phyloP scores from a whole-genome alignment of 1,140 invertebrate genomes.

The Aphaenogaster floridana region DNA sequence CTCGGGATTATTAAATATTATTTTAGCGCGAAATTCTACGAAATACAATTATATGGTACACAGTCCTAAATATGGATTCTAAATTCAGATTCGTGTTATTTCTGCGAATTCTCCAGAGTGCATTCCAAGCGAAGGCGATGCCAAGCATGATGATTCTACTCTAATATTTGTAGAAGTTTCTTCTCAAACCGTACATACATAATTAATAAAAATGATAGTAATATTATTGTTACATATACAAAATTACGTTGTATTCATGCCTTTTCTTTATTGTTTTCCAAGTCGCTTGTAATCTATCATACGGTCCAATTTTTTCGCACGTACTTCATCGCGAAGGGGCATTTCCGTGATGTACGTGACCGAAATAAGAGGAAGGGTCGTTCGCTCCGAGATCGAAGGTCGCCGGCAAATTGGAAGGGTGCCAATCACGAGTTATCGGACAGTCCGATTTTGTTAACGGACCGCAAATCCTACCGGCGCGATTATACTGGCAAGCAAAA shows the following conservation, averaged over 20 bases:
- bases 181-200: background rate
- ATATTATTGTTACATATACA: background rate
- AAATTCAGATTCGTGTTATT: background rate
- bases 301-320: background rate
- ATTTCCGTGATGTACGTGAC: background rate
- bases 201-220: background rate
- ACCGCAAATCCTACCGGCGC: constrained; percentile 1
- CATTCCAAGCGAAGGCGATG: background rate
- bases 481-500: constrained; percentile 2
- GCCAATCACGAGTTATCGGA: constrained; percentile 35
- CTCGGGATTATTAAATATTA: background rate
- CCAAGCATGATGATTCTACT: background rate
- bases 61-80: background rate
- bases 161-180: background rate
- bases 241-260: background rate
- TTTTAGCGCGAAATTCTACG: background rate
- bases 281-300: constrained; percentile 6
- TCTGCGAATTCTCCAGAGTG: background rate
- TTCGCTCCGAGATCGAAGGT: constrained; percentile 12
- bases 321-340: background rate
- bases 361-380: background rate
- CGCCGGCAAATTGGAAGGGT: constrained; percentile 29
- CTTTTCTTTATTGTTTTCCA: background rate
- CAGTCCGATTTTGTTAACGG: constrained; percentile 33
- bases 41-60: background rate